phyloP scores from a whole-genome alignment of 1,140 invertebrate species.

The Apis florea region DNA sequence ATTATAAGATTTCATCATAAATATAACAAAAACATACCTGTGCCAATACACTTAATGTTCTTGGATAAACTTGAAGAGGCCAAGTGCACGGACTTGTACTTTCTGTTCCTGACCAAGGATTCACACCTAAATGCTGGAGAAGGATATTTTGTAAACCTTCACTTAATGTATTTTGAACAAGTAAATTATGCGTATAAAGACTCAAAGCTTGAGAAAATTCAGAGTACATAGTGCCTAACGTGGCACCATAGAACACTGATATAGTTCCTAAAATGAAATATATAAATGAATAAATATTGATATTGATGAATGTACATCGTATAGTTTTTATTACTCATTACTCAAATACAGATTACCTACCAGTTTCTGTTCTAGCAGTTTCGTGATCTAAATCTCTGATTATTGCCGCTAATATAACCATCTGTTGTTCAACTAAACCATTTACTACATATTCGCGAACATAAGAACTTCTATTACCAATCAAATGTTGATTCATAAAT shows the following conservation, averaged over 20 bases:
- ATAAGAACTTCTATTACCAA: conserved; percentile 83
- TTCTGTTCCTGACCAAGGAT: conserved; percentile 84
- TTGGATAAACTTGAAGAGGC: conserved; percentile 92
- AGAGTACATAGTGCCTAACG: conserved; percentile 86
- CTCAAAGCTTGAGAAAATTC: conserved; percentile 90
- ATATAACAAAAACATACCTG: conserved; percentile 79
- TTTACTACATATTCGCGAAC: conserved; percentile 81
- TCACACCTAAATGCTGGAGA: conserved; percentile 88
- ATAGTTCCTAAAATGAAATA: conserved; percentile 83
- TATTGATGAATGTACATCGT: not conserved
- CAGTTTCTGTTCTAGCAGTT: conserved; percentile 89
- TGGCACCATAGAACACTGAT: conserved; percentile 86
- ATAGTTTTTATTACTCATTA: too few species aligned
- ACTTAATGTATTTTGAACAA: conserved; percentile 86
- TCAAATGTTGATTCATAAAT: conserved; percentile 86
- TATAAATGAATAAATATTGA: not conserved
- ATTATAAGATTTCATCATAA: not conserved
- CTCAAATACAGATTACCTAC: conserved; percentile 75
- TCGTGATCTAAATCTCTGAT: conserved; percentile 93
- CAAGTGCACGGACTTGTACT: conserved; percentile 82
- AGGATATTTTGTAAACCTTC: conserved; percentile 87
- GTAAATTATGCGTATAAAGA: conserved; percentile 91
- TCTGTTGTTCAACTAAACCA: conserved; percentile 88
- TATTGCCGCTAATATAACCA: conserved; percentile 90
- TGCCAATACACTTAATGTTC: conserved; percentile 90